phyloP scores from a whole-genome alignment of 1,140 invertebrate genomes.

The Atta texana region DNA sequence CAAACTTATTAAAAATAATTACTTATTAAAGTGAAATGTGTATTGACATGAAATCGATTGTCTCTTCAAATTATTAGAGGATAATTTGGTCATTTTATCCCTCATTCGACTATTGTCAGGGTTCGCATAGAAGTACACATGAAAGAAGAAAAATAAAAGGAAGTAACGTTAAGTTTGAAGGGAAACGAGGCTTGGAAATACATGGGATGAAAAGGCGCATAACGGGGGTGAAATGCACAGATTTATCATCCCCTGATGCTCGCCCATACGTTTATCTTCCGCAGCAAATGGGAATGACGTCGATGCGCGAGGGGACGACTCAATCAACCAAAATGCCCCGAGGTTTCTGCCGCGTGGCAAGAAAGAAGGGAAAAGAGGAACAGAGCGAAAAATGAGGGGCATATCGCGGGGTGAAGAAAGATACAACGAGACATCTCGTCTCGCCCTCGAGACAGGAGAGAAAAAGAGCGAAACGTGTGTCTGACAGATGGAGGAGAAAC shows the following conservation, averaged over 20 bases:
- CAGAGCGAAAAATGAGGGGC: conserved; percentile 28
- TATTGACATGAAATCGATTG: neutral
- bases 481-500: conserved; percentile 55
- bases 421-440: conserved; percentile 15
- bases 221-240: conserved; percentile 36
- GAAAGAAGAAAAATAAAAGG: conserved; percentile 10
- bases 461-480: conserved; percentile 5
- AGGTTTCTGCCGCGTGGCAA: conserved; percentile 32
- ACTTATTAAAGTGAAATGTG: neutral
- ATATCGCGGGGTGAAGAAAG: neutral
- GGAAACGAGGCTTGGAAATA: neutral
- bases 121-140: neutral
- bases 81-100: conserved; percentile 40
- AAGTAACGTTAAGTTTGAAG: neutral
- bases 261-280: conserved; percentile 57
- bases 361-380: conserved; percentile 7
- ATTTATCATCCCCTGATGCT: conserved; percentile 54
- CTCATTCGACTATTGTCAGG: neutral
- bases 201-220: conserved; percentile 49
- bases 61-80: conserved; percentile 3
- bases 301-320: conserved; percentile 62
- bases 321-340: conserved; percentile 64
- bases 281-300: conserved; percentile 69
- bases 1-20: too few relatives aligned
- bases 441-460: conserved; percentile 16